Evolutionary conservation across 2,113 vertebrate species (phyloP).

Genomic region (Micronycteris hirsuta): DNA sequence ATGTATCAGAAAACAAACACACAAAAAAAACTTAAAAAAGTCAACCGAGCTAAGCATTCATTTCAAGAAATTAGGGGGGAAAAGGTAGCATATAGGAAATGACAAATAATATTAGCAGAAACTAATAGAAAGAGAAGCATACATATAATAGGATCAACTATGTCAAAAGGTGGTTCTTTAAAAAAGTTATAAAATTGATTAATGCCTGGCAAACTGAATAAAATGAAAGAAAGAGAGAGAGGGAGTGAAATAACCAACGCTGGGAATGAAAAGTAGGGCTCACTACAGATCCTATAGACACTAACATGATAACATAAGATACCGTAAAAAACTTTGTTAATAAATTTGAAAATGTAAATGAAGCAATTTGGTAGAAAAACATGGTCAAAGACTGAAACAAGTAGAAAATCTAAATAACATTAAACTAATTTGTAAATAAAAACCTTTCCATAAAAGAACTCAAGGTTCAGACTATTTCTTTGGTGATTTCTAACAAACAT

Average conservation of each 20-base stretch:
- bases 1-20: not conserved
- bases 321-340: not conserved
- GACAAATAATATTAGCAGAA: not conserved
- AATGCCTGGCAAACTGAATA: not conserved
- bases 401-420: not conserved
- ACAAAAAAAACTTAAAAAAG: not conserved
- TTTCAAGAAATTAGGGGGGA: not conserved
- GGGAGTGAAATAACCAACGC: not conserved
- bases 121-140: not conserved
- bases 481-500: not conserved
- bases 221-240: not conserved
- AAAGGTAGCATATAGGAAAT: not conserved
- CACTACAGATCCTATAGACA: not conserved
- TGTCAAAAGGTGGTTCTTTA: not conserved
- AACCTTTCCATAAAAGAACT: not conserved
- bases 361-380: not conserved
- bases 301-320: not conserved
- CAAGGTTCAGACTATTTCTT: not conserved
- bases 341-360: not conserved
- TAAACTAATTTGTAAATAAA: conserved; percentile 3
- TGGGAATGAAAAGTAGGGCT: not conserved
- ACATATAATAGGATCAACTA: not conserved
- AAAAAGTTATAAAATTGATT: not conserved
- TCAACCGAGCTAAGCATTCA: not conserved
- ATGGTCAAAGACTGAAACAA: not conserved